Evolutionary conservation across 2,797 vertebrate genomes (phyloP), one percentile per base, ranked within the genome.

Genomic region (Macropodus opercularis): DNA sequence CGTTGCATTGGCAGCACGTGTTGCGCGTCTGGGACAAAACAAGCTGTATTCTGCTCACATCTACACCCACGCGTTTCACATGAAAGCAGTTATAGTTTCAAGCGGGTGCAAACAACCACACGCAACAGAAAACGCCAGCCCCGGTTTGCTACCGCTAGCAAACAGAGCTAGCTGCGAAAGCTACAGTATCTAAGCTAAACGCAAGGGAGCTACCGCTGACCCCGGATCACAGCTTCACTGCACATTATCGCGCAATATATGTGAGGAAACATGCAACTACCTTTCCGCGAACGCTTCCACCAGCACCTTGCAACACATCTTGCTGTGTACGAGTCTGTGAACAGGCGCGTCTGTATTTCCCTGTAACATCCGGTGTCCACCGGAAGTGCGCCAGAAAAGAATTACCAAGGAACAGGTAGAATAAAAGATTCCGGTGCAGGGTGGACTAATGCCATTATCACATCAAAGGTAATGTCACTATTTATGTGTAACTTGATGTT

Each of bases 361-460:
- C 0, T 12, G 31, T 52, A 72, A 86, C 75, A 64, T 88, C 87
- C 88, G 74, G 53, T 40, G 1, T 1, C 3, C 5, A 9, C 32
- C 74, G 81, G 87, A 89, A 70, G 76, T 68, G 18, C 8, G 26
- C 8, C 36, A 13, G 8, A 3, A 17, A 17, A 42, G 17, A 12
- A 17, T 35, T 19, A 3, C 19, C 19, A 6, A 11, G 9, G 15
- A 9, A 47, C 21, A 38, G 29, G 13, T n/a, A n/a, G n/a, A 18
- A 9, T 14, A 31, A 31, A 4, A 5, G 5, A 6, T 57, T 35
- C 42, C 35, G 15, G 15, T 2, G 2, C 10, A 32, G 10, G 24
- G 7, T 26, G n/a, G n/a, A n/a, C n/a, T n/a, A n/a, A n/a, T n/a
- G n/a, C n/a, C n/a, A n/a, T n/a, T n/a, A n/a, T n/a, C n/a, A n/a